Percentiles rank a stretch among this genome's conserved stretches.
Conservation (phyloP, 2,888 invertebrate genomes). For the Harpalus rubripes region DNA sequence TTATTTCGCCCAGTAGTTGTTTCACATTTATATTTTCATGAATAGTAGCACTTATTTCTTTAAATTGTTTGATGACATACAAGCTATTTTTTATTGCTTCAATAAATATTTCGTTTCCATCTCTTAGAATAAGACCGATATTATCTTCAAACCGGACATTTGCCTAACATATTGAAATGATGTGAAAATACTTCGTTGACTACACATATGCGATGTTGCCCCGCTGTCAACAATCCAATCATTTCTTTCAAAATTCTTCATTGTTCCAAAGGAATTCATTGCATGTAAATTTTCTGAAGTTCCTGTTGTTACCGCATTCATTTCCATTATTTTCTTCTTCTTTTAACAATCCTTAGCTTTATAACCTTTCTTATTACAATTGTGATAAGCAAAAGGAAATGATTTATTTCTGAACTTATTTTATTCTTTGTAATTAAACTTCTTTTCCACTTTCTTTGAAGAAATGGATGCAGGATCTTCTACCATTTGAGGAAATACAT, state of each 20-base stretch:
- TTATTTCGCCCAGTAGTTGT: neutral
- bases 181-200: neutral
- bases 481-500: neutral
- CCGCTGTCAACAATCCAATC: slow-evolving; percentile 6
- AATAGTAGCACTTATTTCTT: slow-evolving; percentile 9
- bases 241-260: neutral
- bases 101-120: slow-evolving; percentile 1
- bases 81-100: slow-evolving; percentile 3
- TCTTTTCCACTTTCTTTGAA: neutral
- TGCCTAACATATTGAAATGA: neutral
- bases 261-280: neutral
- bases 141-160: slow-evolving; percentile 1
- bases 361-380: slow-evolving; percentile 11
- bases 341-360: slow-evolving; percentile 16
- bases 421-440: neutral
- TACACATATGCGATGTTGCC: neutral
- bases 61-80: slow-evolving; percentile 3
- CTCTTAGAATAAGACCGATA: neutral
- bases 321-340: neutral
- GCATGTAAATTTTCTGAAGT: neutral
- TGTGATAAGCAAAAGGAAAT: neutral
- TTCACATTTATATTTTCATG: neutral
- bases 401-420: slow-evolving; percentile 1
- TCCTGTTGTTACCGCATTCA: neutral
- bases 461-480: neutral